A percentile compares a stretch with the other conserved stretches of the same genome.
Conservation (phyloP, 2,113 vertebrate genomes). For the Pterocles burchelli region DNA sequence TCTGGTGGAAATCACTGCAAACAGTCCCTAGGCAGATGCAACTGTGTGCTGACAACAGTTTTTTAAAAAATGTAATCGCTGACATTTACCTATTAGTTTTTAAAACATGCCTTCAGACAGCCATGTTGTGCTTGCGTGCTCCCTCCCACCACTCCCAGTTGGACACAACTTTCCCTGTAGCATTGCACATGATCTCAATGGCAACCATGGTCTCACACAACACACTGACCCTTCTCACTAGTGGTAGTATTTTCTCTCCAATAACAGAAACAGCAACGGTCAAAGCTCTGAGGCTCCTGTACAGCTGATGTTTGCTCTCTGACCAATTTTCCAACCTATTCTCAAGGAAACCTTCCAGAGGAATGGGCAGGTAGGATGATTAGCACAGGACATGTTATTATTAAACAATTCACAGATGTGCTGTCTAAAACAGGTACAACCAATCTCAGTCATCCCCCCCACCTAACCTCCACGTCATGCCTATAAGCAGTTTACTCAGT, state of each 20-base stretch:
- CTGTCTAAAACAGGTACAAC: neutral
- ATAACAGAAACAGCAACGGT: neutral
- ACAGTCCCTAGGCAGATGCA: neutral
- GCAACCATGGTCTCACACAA: fast-evolving
- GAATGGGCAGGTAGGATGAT: neutral
- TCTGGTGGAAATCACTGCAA: neutral
- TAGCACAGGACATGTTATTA: neutral
- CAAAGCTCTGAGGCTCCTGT: neutral
- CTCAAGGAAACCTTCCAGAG: neutral
- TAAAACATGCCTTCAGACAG: neutral
- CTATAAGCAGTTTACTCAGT: neutral
- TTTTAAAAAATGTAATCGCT: neutral
- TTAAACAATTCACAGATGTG: neutral
- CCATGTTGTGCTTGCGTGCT: fast-evolving
- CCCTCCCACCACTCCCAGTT: neutral
- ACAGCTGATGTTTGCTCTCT: neutral
- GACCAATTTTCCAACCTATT: neutral
- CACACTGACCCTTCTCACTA: neutral
- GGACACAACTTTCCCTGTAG: neutral
- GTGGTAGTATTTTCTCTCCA: neutral
- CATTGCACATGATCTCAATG: neutral
- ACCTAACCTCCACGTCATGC: neutral
- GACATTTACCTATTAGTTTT: neutral
- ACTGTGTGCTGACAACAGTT: neutral
- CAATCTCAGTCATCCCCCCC: neutral